Base-by-base conservation (phyloP, 2,113 vertebrate genomes). In the Phrynocephalus versicolor region DNA sequence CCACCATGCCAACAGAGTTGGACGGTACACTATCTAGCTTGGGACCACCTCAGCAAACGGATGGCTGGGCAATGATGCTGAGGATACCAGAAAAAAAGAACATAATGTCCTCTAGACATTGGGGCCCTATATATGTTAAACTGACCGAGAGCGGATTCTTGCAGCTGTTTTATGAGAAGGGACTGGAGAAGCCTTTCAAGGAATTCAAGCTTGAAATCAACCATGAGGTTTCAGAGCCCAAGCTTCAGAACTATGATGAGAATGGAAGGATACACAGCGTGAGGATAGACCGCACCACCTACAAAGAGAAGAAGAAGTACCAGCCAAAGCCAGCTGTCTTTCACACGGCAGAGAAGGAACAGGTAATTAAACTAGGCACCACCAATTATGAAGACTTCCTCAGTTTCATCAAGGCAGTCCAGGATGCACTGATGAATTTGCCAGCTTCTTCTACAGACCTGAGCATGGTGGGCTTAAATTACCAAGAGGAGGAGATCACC, bases 31-130 rank as follows among this genome's bases (percentile, higher is more conserved):
- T 79, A 0, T 94, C 94, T 57, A 90, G 90, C 19, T 93, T 96
- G 7, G 82, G 90, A 41, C 92, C 92, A 65, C 88, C 96, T 91
- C 94, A 89, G 58, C 91, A 94, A 67, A 96, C 93, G 82, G 97
- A 97, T 13, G 98, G 97, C 60, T 98, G 98, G 98, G 95, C 97
- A 79, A 97, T 98, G 97, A 98, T 98, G 95, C 95, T 98, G n/a
- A 96, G 98, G 90, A 98, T 98, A 88, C 98, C 98, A 0, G 98
- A 98, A 92, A 98, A 98, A 87, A 98, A 98, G 92, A 98, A 97
- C 90, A 98, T 98, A 82, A 98, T 98, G 98, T 98, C 98, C 12
- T 98, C 98, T n/a, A 96, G 98, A 75, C 98, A 98, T 94, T 98
- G 98, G 97, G 98, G 98, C n/a, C 97, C 97, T 30, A 98, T 98